Conservation (phyloP, 2,797 vertebrate species). For the Lepus oiostolus region DNA sequence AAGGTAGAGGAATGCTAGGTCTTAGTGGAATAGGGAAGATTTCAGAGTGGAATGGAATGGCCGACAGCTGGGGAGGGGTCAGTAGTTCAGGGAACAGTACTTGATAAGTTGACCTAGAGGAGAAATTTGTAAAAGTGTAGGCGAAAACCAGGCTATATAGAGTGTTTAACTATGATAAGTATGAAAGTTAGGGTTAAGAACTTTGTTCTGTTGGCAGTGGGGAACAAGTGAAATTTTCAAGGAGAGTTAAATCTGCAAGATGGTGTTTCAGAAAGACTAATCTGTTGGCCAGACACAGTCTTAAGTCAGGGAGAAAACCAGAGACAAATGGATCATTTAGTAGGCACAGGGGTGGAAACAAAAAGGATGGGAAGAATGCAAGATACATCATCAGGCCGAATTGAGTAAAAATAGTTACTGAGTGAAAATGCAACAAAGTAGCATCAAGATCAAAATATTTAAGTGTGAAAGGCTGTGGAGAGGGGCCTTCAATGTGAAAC, state of each 20-base stretch:
- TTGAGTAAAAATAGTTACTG: neutral
- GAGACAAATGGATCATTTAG: neutral
- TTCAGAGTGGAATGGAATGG: neutral
- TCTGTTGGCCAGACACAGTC: neutral
- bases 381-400: neutral
- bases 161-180: neutral
- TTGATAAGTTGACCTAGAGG: neutral
- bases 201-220: neutral
- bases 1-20: neutral
- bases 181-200: neutral
- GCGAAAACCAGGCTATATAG: neutral
- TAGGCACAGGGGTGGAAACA: neutral
- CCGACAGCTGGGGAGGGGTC: too few species aligned
- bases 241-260: neutral
- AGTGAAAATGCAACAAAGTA: neutral
- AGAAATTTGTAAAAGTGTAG: constrained; percentile 20
- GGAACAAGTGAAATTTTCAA: neutral
- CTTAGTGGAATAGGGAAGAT: neutral
- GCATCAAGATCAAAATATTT: neutral
- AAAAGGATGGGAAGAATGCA: neutral
- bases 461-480: neutral
- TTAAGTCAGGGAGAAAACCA: neutral
- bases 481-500: neutral
- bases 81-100: neutral
- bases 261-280: constrained; percentile 29